Percentiles rank a stretch among this genome's conserved stretches.
Conservation (phyloP, 1,140 invertebrate genomes). For the Trichomalopsis sarcophagae region DNA sequence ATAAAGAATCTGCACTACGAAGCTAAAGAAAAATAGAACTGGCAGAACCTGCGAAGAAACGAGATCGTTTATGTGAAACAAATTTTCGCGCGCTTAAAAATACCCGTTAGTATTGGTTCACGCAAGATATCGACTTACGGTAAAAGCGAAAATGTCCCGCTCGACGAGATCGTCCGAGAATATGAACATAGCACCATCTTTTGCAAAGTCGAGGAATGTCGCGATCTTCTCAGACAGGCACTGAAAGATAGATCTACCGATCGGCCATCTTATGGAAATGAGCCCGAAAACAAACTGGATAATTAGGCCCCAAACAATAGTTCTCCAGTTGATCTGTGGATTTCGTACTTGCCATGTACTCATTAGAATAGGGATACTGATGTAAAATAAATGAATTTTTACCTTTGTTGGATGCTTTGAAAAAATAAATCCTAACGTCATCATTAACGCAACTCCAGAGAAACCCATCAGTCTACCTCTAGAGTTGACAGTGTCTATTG, state of each 20-base stretch:
- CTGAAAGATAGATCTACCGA: slow-evolving; percentile 85
- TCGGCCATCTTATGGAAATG: slow-evolving; percentile 88
- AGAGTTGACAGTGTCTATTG: slow-evolving; percentile 79
- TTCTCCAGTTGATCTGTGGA: slow-evolving; percentile 82
- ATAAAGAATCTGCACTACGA: slow-evolving; percentile 90
- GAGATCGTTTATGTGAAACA: not conserved
- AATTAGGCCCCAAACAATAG: slow-evolving; percentile 85
- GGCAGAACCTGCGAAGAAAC: slow-evolving; percentile 81
- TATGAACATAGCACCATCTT: slow-evolving; percentile 88
- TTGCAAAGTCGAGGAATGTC: slow-evolving; percentile 86
- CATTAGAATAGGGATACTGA: not conserved
- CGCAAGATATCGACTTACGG: slow-evolving; percentile 76
- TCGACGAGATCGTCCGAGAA: slow-evolving; percentile 84
- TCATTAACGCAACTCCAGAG: slow-evolving; percentile 77
- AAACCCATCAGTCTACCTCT: slow-evolving; percentile 80
- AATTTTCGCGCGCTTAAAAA: not conserved
- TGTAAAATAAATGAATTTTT: slow-evolving; percentile 14
- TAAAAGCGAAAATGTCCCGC: slow-evolving; percentile 86
- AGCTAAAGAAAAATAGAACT: slow-evolving; percentile 94
- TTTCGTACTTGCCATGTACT: not conserved
- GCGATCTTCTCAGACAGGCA: slow-evolving; percentile 88
- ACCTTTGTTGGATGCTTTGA: slow-evolving; percentile 76
- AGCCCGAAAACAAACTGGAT: slow-evolving; percentile 92
- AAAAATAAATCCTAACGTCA: slow-evolving; percentile 77
- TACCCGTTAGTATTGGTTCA: not conserved